Conservation (phyloP, 2,113 vertebrate genomes). For the Podiceps cristatus region DNA sequence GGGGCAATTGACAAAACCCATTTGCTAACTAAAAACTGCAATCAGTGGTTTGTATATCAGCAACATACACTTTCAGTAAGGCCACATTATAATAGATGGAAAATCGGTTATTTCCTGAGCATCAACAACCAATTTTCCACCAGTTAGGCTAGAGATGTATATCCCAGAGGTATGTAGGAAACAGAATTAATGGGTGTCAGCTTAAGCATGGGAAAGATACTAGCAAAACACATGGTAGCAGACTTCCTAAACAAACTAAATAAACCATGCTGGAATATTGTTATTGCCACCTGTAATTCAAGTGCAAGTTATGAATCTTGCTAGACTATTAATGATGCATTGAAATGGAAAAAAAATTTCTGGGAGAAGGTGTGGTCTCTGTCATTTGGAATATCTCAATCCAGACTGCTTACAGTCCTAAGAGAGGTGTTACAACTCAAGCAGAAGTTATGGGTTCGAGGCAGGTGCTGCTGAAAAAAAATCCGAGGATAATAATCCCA, state of each 20-base stretch:
- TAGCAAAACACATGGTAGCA: background rate
- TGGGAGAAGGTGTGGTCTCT: background rate
- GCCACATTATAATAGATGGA: constrained; percentile 74
- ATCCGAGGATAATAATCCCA: background rate
- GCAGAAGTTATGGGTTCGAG: background rate
- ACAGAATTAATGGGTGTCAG: constrained; percentile 17
- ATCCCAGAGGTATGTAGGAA: constrained; percentile 41
- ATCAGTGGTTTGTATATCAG: constrained; percentile 72
- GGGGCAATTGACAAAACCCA: constrained; percentile 59
- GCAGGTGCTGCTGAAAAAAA: background rate
- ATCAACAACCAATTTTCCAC: constrained; percentile 79
- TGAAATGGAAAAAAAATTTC: background rate
- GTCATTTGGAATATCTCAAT: background rate
- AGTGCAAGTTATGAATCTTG: background rate
- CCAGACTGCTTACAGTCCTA: background rate
- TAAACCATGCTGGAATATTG: background rate
- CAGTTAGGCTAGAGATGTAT: constrained; percentile 73
- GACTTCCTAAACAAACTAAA: background rate
- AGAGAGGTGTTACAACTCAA: background rate
- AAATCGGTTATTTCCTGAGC: constrained; percentile 79
- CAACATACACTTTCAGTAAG: constrained; percentile 22
- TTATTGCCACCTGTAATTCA: background rate
- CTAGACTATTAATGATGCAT: background rate
- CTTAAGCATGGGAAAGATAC: constrained; percentile 3
- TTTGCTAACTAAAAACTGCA: constrained; percentile 73